Percentiles rank a stretch among this genome's conserved stretches.
Evolutionary conservation across 2,888 invertebrate genomes (phyloP).

Genomic region (Calliscelio sp.): DNA sequence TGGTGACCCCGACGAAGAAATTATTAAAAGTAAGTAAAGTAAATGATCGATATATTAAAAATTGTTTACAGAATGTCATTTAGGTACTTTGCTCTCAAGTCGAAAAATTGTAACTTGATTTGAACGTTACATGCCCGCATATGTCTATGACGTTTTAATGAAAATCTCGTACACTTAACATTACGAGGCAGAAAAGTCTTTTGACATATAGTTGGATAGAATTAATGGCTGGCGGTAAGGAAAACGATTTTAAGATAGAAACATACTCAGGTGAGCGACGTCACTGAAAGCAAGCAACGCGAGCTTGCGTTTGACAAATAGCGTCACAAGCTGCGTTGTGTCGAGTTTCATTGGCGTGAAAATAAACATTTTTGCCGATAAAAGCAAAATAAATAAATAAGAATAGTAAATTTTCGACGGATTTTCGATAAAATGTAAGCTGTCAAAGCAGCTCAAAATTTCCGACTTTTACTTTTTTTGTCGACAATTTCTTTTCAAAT

Average conservation of each 20-base stretch:
- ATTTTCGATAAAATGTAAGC: too few relatives aligned
- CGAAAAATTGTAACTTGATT: neutral
- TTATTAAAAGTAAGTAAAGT: too few relatives aligned
- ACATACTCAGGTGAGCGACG: constrained; percentile 30
- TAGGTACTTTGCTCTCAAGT: too few relatives aligned
- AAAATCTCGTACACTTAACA: constrained; percentile 4
- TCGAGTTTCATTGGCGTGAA: constrained; percentile 52
- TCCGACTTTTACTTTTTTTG: too few relatives aligned
- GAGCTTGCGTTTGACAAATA: constrained; percentile 62
- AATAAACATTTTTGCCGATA: constrained; percentile 41
- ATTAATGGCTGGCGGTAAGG: constrained; percentile 46
- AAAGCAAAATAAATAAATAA: constrained; percentile 42
- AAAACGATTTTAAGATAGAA: constrained; percentile 43
- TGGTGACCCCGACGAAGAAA: too few relatives aligned
- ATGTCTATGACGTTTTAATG: neutral
- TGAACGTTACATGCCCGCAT: neutral
- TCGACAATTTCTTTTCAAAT: too few relatives aligned
- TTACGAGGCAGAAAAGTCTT: constrained; percentile 17
- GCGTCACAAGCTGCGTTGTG: constrained; percentile 25
- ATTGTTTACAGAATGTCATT: too few relatives aligned
- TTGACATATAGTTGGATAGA: constrained; percentile 17
- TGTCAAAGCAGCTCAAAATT: too few relatives aligned
- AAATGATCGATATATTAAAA: too few relatives aligned
- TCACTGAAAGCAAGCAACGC: constrained; percentile 42
- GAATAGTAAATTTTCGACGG: neutral